These are phyloP conservation scores for Tetragnatha montana DNA, from an alignment of 2,888 invertebrate genomes.

Conservation along the genomic window DNA sequence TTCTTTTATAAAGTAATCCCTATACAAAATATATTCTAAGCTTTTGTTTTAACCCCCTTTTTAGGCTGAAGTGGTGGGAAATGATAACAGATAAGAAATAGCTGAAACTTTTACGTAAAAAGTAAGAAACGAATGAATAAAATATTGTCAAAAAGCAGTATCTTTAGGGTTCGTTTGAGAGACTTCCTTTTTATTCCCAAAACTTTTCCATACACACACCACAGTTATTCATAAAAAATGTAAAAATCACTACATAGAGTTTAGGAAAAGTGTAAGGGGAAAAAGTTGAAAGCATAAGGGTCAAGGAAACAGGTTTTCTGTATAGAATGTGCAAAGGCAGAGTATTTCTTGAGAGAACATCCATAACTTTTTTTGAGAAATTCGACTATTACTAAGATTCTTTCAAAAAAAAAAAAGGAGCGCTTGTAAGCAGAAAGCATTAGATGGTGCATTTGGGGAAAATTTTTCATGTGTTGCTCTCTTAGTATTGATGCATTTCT, in stretches of 20 bases:
- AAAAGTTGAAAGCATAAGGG: background rate
- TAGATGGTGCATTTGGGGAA: conserved; percentile 3
- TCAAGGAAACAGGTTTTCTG: background rate
- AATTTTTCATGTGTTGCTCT: conserved; percentile 3
- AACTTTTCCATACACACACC: background rate
- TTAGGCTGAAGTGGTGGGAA: too few species aligned
- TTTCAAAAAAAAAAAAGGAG: background rate
- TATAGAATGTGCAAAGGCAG: background rate
- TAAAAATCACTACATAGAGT: conserved; percentile 11
- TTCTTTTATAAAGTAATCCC: too few species aligned
- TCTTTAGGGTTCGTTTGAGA: background rate
- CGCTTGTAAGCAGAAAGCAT: background rate
- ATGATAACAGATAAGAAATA: background rate
- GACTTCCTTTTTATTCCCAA: background rate
- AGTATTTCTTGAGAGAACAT: background rate
- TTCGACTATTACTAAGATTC: conserved; percentile 3
- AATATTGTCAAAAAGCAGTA: conserved; percentile 11
- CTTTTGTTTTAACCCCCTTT: too few species aligned
- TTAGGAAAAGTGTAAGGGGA: background rate
- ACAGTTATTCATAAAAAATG: background rate
- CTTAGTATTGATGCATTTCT: background rate
- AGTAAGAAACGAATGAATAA: conserved; percentile 19
- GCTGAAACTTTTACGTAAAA: background rate
- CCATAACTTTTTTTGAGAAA: conserved; percentile 8
- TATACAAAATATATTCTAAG: too few species aligned